These are phyloP conservation scores for Cephalopholis sonnerati DNA, from an alignment of 2,113 vertebrate genomes.

Conservation along the genomic window DNA sequence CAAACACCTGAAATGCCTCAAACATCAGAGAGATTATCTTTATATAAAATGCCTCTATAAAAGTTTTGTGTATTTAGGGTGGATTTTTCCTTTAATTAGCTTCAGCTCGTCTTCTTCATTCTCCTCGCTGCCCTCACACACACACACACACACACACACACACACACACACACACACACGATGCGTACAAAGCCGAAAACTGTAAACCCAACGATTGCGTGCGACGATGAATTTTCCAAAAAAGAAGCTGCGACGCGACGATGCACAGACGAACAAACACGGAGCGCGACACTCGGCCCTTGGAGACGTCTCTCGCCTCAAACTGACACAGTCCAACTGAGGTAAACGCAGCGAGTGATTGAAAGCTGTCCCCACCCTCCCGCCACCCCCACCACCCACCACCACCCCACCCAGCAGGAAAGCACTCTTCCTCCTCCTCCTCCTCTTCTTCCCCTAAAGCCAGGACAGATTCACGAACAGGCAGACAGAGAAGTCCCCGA, in stretches of 20 bases:
- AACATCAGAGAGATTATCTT: neutral
- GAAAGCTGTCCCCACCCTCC: slow-evolving; percentile 34
- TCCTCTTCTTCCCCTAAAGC: slow-evolving; percentile 14
- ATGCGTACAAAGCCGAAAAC: neutral
- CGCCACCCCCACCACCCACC: neutral
- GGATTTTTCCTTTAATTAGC: slow-evolving; percentile 37
- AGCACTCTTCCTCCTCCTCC: neutral
- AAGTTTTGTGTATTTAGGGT: neutral
- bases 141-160: too few relatives aligned
- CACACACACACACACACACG: too few relatives aligned
- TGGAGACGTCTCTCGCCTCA: neutral
- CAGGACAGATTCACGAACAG: slow-evolving; percentile 77
- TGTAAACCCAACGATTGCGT: slow-evolving; percentile 1
- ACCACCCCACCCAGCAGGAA: neutral
- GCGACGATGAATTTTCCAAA: neutral
- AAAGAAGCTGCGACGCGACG: slow-evolving; percentile 11
- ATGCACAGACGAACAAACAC: neutral
- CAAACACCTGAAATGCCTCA: neutral
- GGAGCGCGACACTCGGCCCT: slow-evolving; percentile 23
- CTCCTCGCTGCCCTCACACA: too few relatives aligned
- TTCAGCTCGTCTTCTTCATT: slow-evolving; percentile 16
- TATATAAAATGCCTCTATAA: neutral
- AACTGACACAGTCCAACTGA: slow-evolving; percentile 53
- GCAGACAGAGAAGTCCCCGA: slow-evolving; percentile 70
- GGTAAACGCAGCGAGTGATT: slow-evolving; percentile 52